phyloP scores from a whole-genome alignment of 2,888 invertebrate species.

The Cyclophora punctaria region DNA sequence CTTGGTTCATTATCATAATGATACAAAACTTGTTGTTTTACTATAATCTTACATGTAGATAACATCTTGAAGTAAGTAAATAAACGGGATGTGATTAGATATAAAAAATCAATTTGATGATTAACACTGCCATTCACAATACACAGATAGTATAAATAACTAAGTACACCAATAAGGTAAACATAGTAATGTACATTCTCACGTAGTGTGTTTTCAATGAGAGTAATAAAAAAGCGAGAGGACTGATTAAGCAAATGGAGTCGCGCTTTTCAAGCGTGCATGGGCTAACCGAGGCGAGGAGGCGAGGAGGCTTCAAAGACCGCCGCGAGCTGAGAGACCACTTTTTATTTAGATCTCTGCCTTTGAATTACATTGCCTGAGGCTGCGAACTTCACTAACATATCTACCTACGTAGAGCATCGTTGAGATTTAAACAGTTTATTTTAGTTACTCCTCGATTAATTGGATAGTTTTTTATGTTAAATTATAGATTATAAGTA shows the following conservation, averaged over 20 bases:
- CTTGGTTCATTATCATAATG: neutral
- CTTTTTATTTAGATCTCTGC: constrained; percentile 41
- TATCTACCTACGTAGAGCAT: neutral
- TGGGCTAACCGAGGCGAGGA: constrained; percentile 2
- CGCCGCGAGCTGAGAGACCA: constrained; percentile 42
- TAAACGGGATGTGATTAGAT: no score
- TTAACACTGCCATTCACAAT: no score
- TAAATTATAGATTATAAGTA: no score
- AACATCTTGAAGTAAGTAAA: no score
- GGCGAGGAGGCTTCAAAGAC: constrained; percentile 37
- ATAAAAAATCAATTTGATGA: no score
- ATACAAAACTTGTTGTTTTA: neutral
- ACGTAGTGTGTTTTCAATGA: neutral
- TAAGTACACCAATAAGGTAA: no score
- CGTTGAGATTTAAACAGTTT: neutral
- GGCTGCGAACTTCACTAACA: constrained; percentile 35
- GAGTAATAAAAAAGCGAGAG: constrained; percentile 21
- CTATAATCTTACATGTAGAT: no score
- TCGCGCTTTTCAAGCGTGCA: constrained; percentile 33
- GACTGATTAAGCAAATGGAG: constrained; percentile 43
- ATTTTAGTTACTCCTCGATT: no score
- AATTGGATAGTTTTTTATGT: no score
- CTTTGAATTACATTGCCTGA: constrained; percentile 43
- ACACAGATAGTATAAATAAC: no score
- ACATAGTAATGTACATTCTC: no score